Base-by-base conservation (phyloP, 2,113 vertebrate species). In the Pteropus alecto region DNA sequence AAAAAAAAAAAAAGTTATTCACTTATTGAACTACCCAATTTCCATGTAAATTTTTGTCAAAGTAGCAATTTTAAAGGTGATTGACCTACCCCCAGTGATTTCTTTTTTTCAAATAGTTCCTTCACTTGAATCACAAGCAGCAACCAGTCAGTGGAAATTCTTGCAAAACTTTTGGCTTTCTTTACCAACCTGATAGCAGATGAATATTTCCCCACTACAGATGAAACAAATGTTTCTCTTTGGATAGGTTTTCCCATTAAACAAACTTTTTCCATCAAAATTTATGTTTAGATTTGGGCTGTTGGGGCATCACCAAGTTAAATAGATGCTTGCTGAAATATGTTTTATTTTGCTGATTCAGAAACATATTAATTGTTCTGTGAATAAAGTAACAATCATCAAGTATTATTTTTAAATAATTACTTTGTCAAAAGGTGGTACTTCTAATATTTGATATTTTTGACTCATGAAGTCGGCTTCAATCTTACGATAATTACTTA, bases 161-260 rank as follows among this genome's bases (percentile, higher is more conserved):
- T 97, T 97, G 58, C 74, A 93, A 95, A 97, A 74, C 73, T 65
- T 60, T 90, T 96, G 97, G 95, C 84, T 95, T 84, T 95, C 58
- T 65, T 24, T 79, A 51, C 46, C 87, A 91, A 65, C 61, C 41
- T 88, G 97, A 95, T 70, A 93, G 65, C 86, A 96, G 68, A 97
- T 93, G 93, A 56, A 67, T 90, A 94, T 60, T 96, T 97, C 88
- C 65, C 65, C 56, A 48, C 67, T 70, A 73, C 86, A 94, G n/a
- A 96, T 88, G 71, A 98, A 98, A 96, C 94, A 94, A 91, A 95
- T 95, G 86, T 96, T 97, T 95, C 93, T 93, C 73, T 97, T 97
- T 96, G 96, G 93, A 92, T 95, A 94, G 74, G 22, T 97, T 97
- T 97, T 91, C 96, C 67, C 46, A 76, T 93, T 97, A 97, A 96